A percentile compares a stretch with the other conserved stretches of the same genome.
phyloP scores from a whole-genome alignment of 1,140 invertebrate species.

The Rhagoletis zephyria region DNA sequence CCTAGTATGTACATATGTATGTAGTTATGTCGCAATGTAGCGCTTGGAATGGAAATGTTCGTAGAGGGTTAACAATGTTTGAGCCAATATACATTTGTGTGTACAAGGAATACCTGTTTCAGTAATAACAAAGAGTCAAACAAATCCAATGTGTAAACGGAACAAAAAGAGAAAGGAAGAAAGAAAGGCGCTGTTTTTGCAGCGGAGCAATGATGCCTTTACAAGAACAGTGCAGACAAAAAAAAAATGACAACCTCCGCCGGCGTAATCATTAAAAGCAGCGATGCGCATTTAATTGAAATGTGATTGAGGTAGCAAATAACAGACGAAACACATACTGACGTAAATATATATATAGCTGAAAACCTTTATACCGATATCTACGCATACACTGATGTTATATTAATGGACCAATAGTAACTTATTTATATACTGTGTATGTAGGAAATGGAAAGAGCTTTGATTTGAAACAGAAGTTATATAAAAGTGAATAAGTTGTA shows the following conservation, averaged over 20 bases:
- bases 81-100: neutral
- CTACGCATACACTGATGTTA: neutral
- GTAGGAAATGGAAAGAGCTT: neutral
- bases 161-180: slow-evolving; percentile 41
- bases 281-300: slow-evolving; percentile 34
- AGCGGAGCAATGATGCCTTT: neutral
- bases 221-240: neutral
- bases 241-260: slow-evolving; percentile 31
- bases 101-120: neutral
- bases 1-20: too few species aligned
- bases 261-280: slow-evolving; percentile 52
- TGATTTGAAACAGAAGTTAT: neutral
- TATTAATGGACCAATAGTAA: slow-evolving; percentile 36
- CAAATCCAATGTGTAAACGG: neutral
- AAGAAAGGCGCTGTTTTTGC: slow-evolving; percentile 18
- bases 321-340: slow-evolving; percentile 45
- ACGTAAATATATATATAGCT: neutral
- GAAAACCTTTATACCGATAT: neutral
- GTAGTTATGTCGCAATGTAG: neutral
- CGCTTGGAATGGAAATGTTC: neutral
- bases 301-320: slow-evolving; percentile 31
- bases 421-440: neutral
- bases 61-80: neutral
- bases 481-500: neutral
- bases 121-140: slow-evolving; percentile 23